These are phyloP conservation scores for Tragelaphus imberbis DNA, from an alignment of 2,113 vertebrate species.

Conservation along the genomic window DNA sequence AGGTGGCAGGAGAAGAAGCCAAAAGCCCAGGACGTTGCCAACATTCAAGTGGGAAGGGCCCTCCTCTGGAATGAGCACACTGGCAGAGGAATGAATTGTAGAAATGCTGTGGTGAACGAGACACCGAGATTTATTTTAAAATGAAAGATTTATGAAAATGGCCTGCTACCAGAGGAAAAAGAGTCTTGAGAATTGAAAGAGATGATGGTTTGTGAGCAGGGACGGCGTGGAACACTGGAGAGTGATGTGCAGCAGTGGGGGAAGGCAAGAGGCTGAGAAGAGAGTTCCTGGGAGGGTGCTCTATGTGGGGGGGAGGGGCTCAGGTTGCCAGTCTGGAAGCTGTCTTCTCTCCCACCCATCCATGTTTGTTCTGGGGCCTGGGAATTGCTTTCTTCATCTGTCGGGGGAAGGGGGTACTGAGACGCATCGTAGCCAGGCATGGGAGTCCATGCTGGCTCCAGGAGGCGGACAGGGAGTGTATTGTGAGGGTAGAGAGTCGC, in stretches of 20 bases:
- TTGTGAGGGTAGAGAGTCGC: not conserved
- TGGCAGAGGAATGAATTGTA: conserved; percentile 48
- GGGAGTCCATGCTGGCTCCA: not conserved
- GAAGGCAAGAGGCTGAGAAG: not conserved
- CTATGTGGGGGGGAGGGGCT: not conserved
- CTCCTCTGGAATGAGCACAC: conserved; percentile 38
- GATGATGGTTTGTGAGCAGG: not conserved
- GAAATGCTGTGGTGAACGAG: conserved; percentile 32
- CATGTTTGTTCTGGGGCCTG: not conserved
- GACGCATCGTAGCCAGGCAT: not conserved
- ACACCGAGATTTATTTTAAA: conserved; percentile 43
- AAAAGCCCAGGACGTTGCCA: conserved; percentile 16
- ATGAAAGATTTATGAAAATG: conserved; percentile 48
- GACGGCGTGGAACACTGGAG: not conserved
- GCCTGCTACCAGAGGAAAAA: conserved; percentile 9
- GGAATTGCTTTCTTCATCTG: not conserved
- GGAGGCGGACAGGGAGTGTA: not conserved
- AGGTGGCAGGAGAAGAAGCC: conserved; percentile 44
- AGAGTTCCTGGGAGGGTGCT: not conserved
- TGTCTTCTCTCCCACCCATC: not conserved
- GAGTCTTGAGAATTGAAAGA: not conserved
- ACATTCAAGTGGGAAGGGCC: conserved; percentile 41
- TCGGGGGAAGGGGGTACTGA: not conserved
- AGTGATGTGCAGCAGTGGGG: not conserved
- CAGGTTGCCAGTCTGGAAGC: not conserved